phyloP scores from a whole-genome alignment of 1,140 invertebrate species.

The Ridgeia piscesae region DNA sequence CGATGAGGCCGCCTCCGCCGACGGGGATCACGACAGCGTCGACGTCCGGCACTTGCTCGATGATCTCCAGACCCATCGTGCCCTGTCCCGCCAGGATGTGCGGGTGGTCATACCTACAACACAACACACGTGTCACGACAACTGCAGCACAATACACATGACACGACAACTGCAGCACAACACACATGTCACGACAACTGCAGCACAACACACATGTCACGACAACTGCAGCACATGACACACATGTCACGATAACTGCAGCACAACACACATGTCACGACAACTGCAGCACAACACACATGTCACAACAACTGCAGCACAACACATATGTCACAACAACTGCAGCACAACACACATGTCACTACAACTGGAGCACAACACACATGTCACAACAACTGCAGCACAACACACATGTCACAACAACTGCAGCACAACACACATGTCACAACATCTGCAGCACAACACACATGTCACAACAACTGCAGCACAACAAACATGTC shows the following conservation, averaged over 20 bases:
- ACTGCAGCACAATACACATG: no score
- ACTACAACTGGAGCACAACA: no score
- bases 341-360: slow-evolving; percentile 42
- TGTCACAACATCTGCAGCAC: slow-evolving; percentile 70
- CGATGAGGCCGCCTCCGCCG: slow-evolving; percentile 86
- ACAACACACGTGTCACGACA: background rate
- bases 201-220: no score
- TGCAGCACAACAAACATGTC: no score
- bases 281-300: slow-evolving; percentile 56
- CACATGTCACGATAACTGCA: no score
- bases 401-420: background rate
- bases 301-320: no score
- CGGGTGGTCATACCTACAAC: slow-evolving; percentile 82
- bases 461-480: no score
- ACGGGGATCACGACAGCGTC: slow-evolving; percentile 73
- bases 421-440: no score
- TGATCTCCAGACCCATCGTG: slow-evolving; percentile 86
- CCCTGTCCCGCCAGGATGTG: slow-evolving; percentile 92
- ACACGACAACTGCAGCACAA: slow-evolving; percentile 61
- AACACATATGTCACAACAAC: no score
- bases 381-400: no score
- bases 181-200: no score
- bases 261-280: no score
- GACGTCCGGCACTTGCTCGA: slow-evolving; percentile 71
- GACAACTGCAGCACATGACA: slow-evolving; percentile 60